Conservation (phyloP, 2,797 vertebrate genomes). For the Monodelphis domestica region DNA sequence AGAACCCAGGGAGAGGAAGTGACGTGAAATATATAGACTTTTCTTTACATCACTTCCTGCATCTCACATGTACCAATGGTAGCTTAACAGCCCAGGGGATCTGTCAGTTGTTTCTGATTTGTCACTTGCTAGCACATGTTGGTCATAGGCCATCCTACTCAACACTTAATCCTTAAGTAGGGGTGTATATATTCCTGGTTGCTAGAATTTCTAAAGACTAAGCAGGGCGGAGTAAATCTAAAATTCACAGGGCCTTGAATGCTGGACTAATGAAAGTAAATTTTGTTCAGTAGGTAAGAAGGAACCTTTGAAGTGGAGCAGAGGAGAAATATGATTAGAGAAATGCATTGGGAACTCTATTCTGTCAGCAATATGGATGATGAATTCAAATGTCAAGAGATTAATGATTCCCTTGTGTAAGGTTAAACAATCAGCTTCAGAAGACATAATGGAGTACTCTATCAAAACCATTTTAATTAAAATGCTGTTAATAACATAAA, state of each 20-base stretch:
- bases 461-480: conserved; percentile 25
- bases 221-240: no score
- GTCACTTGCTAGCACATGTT: no score
- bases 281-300: background rate
- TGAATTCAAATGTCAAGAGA: background rate
- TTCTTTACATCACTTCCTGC: no score
- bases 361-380: background rate
- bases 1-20: no score
- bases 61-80: no score
- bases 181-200: no score
- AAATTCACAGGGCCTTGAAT: background rate
- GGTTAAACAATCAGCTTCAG: background rate
- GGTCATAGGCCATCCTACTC: no score
- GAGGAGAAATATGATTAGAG: background rate
- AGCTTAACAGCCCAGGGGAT: no score
- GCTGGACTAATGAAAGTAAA: background rate
- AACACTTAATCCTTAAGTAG: no score
- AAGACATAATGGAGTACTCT: background rate
- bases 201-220: no score
- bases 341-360: background rate
- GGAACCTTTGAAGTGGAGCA: background rate
- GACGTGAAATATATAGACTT: no score
- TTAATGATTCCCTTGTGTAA: background rate
- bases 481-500: background rate
- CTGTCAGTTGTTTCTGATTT: no score